Evolutionary conservation across 2,888 invertebrate species (phyloP).

Genomic region (Drosophila pseudotakahashii): DNA sequence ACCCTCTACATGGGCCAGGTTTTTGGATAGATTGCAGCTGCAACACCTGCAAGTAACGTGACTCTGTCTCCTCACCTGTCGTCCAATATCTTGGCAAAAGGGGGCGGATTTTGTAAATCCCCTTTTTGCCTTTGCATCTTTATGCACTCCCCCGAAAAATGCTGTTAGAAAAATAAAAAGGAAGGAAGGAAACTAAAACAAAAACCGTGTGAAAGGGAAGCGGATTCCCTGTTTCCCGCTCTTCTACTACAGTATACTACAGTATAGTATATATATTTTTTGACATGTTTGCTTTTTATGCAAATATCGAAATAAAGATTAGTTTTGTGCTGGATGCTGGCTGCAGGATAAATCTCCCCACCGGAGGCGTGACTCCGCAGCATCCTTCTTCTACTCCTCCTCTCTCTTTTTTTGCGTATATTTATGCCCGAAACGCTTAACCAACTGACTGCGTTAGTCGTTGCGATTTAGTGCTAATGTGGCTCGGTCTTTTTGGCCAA

Average conservation of each 20-base stretch:
- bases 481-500: slow-evolving; percentile 20
- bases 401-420: slow-evolving; percentile 32
- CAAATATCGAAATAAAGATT: slow-evolving; percentile 78
- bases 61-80: slow-evolving; percentile 65
- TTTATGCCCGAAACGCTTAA: slow-evolving; percentile 73
- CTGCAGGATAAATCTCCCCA: slow-evolving; percentile 57
- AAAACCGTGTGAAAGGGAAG: slow-evolving; percentile 13
- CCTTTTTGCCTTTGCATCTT: slow-evolving; percentile 60
- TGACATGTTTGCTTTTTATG: slow-evolving; percentile 70
- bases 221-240: slow-evolving; percentile 1
- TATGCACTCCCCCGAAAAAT: slow-evolving; percentile 56
- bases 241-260: neutral
- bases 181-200: slow-evolving; percentile 24
- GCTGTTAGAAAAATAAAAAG: slow-evolving; percentile 10
- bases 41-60: slow-evolving; percentile 82
- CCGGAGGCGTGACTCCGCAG: slow-evolving; percentile 52
- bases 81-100: slow-evolving; percentile 43
- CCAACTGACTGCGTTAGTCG: slow-evolving; percentile 75
- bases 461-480: slow-evolving; percentile 76
- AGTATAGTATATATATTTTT: slow-evolving; percentile 52
- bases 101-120: slow-evolving; percentile 73
- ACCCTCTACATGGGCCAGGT: slow-evolving; percentile 17
- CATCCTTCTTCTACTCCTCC: slow-evolving; percentile 16
- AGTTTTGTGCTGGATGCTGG: slow-evolving; percentile 40
- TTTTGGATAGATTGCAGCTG: slow-evolving; percentile 77